Base-by-base conservation (phyloP, 2,797 vertebrate species). In the Rhodeus uyekii region DNA sequence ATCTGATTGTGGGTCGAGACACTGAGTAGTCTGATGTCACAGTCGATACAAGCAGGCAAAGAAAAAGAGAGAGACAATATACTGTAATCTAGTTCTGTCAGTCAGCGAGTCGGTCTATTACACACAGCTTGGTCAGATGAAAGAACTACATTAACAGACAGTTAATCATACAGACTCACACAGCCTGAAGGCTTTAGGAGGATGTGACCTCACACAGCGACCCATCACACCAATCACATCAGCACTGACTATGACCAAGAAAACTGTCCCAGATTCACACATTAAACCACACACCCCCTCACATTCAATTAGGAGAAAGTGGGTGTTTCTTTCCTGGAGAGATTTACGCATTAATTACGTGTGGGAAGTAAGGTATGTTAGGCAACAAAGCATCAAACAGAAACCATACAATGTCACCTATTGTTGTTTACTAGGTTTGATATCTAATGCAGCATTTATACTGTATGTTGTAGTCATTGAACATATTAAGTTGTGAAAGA, bases 161-260 rank as follows among this genome's bases (percentile, higher is more conserved):
- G 48, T 29, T 44, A 46, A 27, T 53, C 9, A 44, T 19, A 14
- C 8, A 55, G 4, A 69, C 19, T n/a, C 64, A 76, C 27, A 50
- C 9, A n/a, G 58, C 44, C 74, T 64, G 16, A 38, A 76, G 76
- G 63, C 27, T 71, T 74, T 2, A 13, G 24, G 46, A 75, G 65
- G 32, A 34, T 48, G 58, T 42, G 79, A 55, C 58, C 50, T 34
- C 53, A 68, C 44, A 46, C 76, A 68, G 38, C 65, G 80, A 80
- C 63, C 55, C 77, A 55, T 27, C 78, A 84, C 50, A 79, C 81
- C 75, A 72, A 85, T 82, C 83, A 85, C 36, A 72, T 82, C 87
- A 82, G 36, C 53, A 60, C 68, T 42, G 46, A 48, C 39, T 65
- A 79, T 44, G 71, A 68, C 81, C 78, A 78, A 82, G 78, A 84